Base-by-base conservation (phyloP, 1,140 invertebrate species). In the Phymorhynchus buccinoides region DNA sequence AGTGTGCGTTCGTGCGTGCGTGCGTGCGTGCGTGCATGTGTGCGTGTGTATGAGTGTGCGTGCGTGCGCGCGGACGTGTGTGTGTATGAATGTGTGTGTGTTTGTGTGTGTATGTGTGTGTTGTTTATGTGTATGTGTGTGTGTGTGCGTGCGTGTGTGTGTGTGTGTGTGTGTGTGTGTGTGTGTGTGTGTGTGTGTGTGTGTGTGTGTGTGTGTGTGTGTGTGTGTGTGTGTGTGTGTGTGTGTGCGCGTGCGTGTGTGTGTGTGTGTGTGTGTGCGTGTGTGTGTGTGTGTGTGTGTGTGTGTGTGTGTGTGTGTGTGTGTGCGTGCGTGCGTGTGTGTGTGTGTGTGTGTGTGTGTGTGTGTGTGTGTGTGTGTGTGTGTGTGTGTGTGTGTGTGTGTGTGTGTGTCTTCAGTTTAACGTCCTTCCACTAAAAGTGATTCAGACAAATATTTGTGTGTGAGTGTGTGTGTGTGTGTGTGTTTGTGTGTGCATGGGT, bases 261-360 rank as follows among this genome's bases (percentile, higher is more conserved):
- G 68, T 32, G 30, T 79, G 41, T 27, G 77, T 42, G 77, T 79
- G 77, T 48, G 44, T 79, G 44, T 42, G 30, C 32, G 30, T 77
- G 35, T 18, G 18, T 35, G 30, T 22, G n/a, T 77, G 73, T 32
- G 12, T 35, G 30, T 42, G 73, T 77, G 73, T 42, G 35, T 30
- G 35, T 32, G 16, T 30, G 73, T 77, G 30, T 77, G 73, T 77
- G 73, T 77, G 73, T 42, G 32, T 77, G 39, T 77, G 73, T 77
- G 73, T 42, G 73, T 77, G 73, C 27, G 73, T 39, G 39, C 37
- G 39, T 42, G 73, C 37, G 73, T 37, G 35, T 79, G 41, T 79
- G 41, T 79, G 77, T 79, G 77, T 79, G 77, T 79, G 39, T 79
- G 77, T 48, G 77, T 79, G 77, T 48, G 77, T 79, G 77, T 79